Base-by-base conservation (phyloP, 2,113 vertebrate species). In the Machaerirhynchus nigripectus region DNA sequence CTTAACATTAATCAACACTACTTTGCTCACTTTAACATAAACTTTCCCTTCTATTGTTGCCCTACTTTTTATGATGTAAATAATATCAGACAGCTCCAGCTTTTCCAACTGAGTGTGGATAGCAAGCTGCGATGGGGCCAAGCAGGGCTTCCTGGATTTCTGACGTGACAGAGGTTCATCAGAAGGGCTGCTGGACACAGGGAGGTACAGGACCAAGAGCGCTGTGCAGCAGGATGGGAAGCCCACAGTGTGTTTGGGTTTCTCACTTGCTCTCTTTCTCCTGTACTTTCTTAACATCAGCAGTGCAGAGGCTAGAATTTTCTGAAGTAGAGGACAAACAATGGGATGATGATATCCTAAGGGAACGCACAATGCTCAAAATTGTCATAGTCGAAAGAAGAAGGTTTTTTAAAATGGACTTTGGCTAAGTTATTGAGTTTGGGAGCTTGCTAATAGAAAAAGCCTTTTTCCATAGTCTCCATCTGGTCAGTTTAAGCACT, bases 21-120 rank as follows among this genome's bases (percentile, higher is more conserved):
- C 42, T 93, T 94, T 69, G 21, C 59, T 67, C 47, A 55, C 56
- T 75, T 81, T 89, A 91, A 82, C 47, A 39, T 78, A 91, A 80
- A 71, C 30, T 68, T 94, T 67, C 26, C 33, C 14, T 91, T 56
- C 52, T 55, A 13, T 40, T 94, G 60, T 75, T 91, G 65, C 27
- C 70, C 31, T 75, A 44, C 56, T 87, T 92, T 84, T 81, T 42
- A 6, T 93, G 80, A 94, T 65, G 49, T 68, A 87, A 84, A 94
- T 91, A 79, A 3, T 39, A 56, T 27, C 52, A 71, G 93, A 84
- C 75, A 76, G 69, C 53, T 96, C 57, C 53, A 64, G 26, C 57
- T 75, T 56, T 76, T 91, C 78, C 74, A 87, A 2, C 53, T 65
- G 53, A 2, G 3, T 52, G 22, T 55, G 22, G 42, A 64, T 37